These are phyloP conservation scores for Pluvialis apricaria DNA, from an alignment of 2,113 vertebrate genomes.

Conservation along the genomic window DNA sequence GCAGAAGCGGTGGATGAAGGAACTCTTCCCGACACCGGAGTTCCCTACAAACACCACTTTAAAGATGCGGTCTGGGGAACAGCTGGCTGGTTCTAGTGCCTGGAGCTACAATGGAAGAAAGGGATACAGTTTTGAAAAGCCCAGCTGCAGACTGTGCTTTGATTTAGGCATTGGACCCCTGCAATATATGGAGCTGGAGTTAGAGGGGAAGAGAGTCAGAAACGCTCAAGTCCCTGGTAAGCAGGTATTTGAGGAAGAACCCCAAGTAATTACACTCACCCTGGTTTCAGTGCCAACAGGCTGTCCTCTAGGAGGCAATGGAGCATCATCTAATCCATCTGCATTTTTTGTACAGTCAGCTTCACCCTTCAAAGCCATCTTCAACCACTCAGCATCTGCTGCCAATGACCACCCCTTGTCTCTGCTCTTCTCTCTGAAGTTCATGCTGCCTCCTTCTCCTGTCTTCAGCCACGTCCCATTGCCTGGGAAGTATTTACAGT, in stretches of 20 bases:
- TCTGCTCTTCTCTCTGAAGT: background rate
- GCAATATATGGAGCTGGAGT: background rate
- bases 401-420: background rate
- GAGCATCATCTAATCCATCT: conserved; percentile 32
- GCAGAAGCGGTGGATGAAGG: conserved; percentile 84
- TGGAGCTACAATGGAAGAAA: conserved; percentile 6
- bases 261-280: conserved; percentile 16
- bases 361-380: background rate
- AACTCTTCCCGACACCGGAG: conserved; percentile 83
- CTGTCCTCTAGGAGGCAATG: background rate
- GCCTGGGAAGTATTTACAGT: conserved; percentile 31
- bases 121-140: background rate
- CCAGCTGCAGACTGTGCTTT: background rate
- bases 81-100: background rate
- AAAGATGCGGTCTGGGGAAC: conserved; percentile 72
- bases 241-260: background rate
- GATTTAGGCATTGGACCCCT: background rate
- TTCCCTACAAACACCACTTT: conserved; percentile 86
- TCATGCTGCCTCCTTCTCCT: background rate
- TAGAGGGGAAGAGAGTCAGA: background rate
- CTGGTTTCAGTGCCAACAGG: conserved; percentile 14
- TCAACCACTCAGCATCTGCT: background rate
- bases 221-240: background rate
- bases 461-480: background rate
- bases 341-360: conserved; percentile 19